Conservation (phyloP, 2,113 vertebrate species). For the Oriolus oriolus region DNA sequence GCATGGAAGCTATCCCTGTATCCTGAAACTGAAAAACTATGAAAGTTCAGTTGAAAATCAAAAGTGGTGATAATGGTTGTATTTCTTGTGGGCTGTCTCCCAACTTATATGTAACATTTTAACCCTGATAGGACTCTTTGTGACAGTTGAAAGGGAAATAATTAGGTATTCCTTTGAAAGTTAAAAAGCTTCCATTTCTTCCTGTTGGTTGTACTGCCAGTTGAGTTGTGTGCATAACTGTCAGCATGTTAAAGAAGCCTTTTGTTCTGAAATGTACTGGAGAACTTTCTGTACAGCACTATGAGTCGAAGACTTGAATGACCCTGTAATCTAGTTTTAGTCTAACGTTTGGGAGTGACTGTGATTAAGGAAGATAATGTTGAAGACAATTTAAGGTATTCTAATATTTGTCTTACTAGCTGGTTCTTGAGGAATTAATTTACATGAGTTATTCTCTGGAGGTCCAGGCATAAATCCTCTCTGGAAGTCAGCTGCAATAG, state of each 20-base stretch:
- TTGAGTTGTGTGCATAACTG: not conserved
- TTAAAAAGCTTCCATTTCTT: not conserved
- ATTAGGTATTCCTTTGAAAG: not conserved
- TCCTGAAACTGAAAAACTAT: not conserved
- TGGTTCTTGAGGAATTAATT: not conserved
- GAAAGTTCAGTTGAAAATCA: not conserved
- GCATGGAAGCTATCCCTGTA: not conserved
- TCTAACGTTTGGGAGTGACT: not conserved
- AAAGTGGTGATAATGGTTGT: not conserved
- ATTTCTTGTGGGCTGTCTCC: not conserved
- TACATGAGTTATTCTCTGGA: not conserved
- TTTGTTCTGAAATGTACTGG: not conserved
- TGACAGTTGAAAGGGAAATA: not conserved
- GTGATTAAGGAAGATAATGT: not conserved
- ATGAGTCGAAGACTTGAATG: not conserved
- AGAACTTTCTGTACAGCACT: not conserved
- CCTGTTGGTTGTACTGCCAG: not conserved
- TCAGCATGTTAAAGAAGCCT: not conserved
- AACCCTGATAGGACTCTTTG: not conserved
- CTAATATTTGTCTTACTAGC: not conserved
- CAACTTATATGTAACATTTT: accelerated
- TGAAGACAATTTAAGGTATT: not conserved
- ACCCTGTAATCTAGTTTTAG: not conserved
- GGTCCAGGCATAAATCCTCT: not conserved
- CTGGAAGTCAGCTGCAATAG: slow-evolving; percentile 1